Base-by-base conservation (phyloP, 2,888 invertebrate genomes). In the Mesorhabditis sp. region DNA sequence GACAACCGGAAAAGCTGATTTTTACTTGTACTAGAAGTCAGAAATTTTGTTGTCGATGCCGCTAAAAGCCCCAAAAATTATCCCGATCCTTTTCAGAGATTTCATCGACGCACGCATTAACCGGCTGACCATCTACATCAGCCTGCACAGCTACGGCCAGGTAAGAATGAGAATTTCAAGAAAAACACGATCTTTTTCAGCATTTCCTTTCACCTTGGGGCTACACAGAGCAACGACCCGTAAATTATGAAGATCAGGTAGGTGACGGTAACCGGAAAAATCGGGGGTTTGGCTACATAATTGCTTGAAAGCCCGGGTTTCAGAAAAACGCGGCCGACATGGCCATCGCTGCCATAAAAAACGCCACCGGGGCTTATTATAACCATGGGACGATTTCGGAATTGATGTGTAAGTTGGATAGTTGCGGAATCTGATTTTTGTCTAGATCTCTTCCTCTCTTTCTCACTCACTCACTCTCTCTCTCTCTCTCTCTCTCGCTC, bases 81-180 rank as follows among this genome's bases (percentile, higher is more conserved):
- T 28, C 28, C 28, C 28, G 28, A 28, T 28, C 28, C 28, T 28
- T 28, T 28, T 80, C 15, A 76, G 74, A 66, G 79, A 83, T 65
- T 83, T 76, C 64, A 77, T 83, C 72, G 80, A 77, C 4, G 77
- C 78, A 75, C 70, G 81, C 61, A 74, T 82, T 58, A 73, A 76
- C 28, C 74, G 81, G 65, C 76, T 85, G 44, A 78, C 76, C 68
- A 76, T 83, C 13, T 86, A 85, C 70, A 72, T 79, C 45, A 76
- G 77, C 62, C 74, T 85, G 4, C 85, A 85, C 68, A 79, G 82
- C 5, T 85, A 85, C 71, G 85, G 85, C 45, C 85, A 82, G 67
- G 70, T 80, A 28, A n/a, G 28, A 28, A 28, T 28, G 28, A 28
- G 28, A 28, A 28, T 28, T 28, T 28, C 28, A 28, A 28, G 28